Evolutionary conservation across 2,113 vertebrate genomes (phyloP), one percentile per base, ranked within the genome.

Genomic region (Sprattus sprattus): DNA sequence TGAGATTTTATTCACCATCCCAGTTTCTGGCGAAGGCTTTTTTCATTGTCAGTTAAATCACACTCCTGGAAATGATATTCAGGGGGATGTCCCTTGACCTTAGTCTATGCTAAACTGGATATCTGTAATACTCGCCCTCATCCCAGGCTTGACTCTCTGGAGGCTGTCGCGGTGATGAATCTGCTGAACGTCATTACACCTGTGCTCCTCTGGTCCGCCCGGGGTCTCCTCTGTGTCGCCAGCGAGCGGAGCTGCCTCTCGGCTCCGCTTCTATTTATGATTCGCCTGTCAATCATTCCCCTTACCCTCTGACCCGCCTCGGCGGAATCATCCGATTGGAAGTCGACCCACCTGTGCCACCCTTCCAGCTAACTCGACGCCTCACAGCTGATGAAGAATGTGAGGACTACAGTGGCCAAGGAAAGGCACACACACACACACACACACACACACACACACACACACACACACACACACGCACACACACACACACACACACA

Each of bases 401-500:
- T 25, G n/a, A 25, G 10, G 60, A n/a, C 5, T n/a, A 10, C 4
- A 28, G 64, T 67, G 64, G 64, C 64, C 64, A 67, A 67, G 64
- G 64, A 28, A 28, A 7, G 6, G 7, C 25, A 11, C 64, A 2
- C 64, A 6, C 64, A n/a, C 64, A 57, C 52, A 57, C 52, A 57
- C 52, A 20, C 52, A 57, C 52, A 57, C 52, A 20, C 52, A 57
- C 52, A 57, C 52, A 57, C 52, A 57, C 52, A 57, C 52, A 13
- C 52, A 6, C 52, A 57, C 52, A 57, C 52, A 57, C 52, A 57
- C 52, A 57, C 52, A 57, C 57, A 10, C 57, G 22, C 57, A 60
- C 57, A 60, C 57, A 60, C 83, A 67, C 81, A 82, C 45, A 85
- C 80, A 82, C 80, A 64, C 85, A 84, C 85, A 83, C 82, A 83